A percentile compares a stretch with the other conserved stretches of the same genome.
phyloP scores from a whole-genome alignment of 1,140 invertebrate genomes.

The Colletes gigas region DNA sequence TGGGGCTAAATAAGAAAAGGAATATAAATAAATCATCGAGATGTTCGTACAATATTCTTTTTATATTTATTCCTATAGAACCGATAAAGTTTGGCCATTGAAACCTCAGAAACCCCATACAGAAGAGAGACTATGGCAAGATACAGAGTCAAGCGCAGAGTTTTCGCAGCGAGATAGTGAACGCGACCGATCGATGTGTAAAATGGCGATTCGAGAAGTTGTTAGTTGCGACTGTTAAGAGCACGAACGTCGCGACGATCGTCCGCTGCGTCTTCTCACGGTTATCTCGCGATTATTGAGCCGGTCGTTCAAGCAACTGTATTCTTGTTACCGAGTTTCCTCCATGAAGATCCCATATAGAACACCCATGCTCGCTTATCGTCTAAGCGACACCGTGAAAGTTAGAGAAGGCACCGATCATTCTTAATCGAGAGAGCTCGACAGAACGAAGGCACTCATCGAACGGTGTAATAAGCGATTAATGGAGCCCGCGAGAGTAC shows the following conservation, averaged over 20 bases:
- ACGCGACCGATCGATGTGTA: not conserved
- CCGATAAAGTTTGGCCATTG: too few relatives aligned
- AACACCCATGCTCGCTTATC: constrained; percentile 6
- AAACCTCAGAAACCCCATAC: too few relatives aligned
- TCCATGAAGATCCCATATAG: not conserved
- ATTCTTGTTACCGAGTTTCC: not conserved
- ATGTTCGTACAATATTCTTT: too few relatives aligned
- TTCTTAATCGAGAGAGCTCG: not conserved
- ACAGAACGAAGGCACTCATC: not conserved
- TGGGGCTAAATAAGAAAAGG: too few relatives aligned
- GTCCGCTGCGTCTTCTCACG: not conserved
- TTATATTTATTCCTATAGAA: too few relatives aligned
- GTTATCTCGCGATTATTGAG: not conserved
- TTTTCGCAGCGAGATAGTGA: constrained; percentile 9
- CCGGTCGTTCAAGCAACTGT: not conserved
- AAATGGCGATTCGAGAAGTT: not conserved
- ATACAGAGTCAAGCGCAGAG: not conserved
- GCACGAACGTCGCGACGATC: not conserved
- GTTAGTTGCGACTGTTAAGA: constrained; percentile 7
- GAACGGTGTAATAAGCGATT: not conserved
- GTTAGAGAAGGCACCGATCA: not conserved
- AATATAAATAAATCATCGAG: too few relatives aligned
- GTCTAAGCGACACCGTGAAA: not conserved
- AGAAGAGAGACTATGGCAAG: not conserved
- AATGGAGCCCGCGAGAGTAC: constrained; percentile 4